Conservation (phyloP, 1,140 invertebrate genomes). For the Drosophila nasuta region DNA sequence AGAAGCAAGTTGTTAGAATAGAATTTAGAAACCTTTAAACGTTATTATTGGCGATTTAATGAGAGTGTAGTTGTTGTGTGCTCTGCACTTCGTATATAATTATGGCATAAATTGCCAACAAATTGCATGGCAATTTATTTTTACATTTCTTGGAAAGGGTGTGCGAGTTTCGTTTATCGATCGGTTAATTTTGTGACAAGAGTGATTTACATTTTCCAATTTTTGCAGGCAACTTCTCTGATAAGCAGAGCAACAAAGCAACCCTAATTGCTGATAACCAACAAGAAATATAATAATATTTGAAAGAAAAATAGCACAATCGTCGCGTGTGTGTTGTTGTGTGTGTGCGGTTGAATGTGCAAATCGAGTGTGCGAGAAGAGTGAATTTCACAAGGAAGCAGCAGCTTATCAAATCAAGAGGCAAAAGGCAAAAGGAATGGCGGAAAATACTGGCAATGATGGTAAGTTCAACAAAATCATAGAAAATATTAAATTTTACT, state of each 20-base stretch:
- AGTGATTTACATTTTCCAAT: slow-evolving; percentile 16
- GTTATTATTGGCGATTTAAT: slow-evolving; percentile 15
- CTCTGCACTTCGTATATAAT: slow-evolving; percentile 4
- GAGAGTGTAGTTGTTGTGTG: slow-evolving; percentile 10
- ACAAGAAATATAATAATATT: neutral
- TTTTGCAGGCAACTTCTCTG: slow-evolving; percentile 12
- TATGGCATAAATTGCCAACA: slow-evolving; percentile 9
- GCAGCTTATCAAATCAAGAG: neutral
- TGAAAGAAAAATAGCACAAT: neutral
- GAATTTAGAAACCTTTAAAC: neutral
- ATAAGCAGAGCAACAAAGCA: slow-evolving; percentile 11
- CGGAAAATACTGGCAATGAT: slow-evolving; percentile 13
- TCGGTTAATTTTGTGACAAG: neutral
- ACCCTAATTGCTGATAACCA: slow-evolving; percentile 8
- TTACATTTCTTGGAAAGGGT: neutral
- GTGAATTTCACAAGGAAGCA: neutral
- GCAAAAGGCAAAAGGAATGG: slow-evolving; percentile 2
- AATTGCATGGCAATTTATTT: neutral
- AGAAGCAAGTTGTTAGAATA: neutral
- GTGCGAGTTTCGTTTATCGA: slow-evolving; percentile 1
- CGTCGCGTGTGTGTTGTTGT: neutral
- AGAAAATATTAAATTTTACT: slow-evolving; percentile 21
- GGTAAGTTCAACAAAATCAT: slow-evolving; percentile 34
- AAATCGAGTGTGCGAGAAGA: neutral
- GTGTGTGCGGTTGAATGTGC: neutral